Percentiles rank a stretch among this genome's conserved stretches.
These are phyloP conservation scores for Oncorhynchus masou DNA, from an alignment of 2,113 vertebrate species.

Conservation along the genomic window DNA sequence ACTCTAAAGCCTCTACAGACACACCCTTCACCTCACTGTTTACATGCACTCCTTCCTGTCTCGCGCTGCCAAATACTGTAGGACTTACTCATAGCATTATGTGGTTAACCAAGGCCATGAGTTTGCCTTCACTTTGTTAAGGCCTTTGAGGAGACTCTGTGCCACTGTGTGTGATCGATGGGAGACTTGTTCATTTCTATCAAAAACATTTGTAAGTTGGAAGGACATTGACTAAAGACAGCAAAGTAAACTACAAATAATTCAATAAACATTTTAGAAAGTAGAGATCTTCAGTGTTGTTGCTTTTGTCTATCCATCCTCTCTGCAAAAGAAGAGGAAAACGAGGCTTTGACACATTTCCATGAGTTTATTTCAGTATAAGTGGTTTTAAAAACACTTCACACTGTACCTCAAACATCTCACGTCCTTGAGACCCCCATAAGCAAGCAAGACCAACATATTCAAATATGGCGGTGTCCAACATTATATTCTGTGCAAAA, in stretches of 20 bases:
- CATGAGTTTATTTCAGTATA: too few relatives aligned
- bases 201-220: too few relatives aligned
- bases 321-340: background rate
- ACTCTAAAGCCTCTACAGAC: background rate
- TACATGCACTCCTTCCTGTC: background rate
- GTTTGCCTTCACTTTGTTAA: background rate
- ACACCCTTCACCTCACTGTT: background rate
- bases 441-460: too few relatives aligned
- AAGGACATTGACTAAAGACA: too few relatives aligned
- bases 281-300: too few relatives aligned
- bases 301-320: too few relatives aligned
- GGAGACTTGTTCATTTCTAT: too few relatives aligned
- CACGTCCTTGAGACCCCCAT: too few relatives aligned
- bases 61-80: background rate
- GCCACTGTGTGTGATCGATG: background rate
- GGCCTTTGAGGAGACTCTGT: background rate
- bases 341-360: too few relatives aligned
- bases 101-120: background rate
- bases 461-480: too few relatives aligned
- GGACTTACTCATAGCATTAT: background rate
- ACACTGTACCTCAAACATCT: conserved; percentile 19
- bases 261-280: too few relatives aligned
- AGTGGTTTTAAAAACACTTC: conserved; percentile 65
- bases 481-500: conserved; percentile 35
- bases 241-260: too few relatives aligned